Evolutionary conservation across 2,797 vertebrate species (phyloP).

Genomic region (Chanos chanos): DNA sequence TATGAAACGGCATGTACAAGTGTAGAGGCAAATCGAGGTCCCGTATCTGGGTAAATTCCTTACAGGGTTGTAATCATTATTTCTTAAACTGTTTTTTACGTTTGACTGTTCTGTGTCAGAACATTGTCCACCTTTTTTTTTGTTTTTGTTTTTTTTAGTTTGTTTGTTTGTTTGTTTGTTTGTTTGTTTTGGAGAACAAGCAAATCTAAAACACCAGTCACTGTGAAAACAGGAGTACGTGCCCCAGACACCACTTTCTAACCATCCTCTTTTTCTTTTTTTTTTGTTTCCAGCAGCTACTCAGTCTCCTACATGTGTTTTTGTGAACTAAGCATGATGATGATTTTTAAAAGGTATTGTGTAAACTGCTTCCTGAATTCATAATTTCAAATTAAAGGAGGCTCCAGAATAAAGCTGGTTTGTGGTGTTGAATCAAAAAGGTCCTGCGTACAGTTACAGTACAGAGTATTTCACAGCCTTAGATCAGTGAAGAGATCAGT

Average conservation of each 20-base stretch:
- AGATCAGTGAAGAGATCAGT: neutral
- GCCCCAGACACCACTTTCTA: constrained; percentile 31
- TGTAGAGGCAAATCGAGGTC: too few relatives aligned
- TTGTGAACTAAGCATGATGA: constrained; percentile 71
- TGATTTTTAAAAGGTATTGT: constrained; percentile 55
- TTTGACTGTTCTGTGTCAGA: constrained; percentile 71
- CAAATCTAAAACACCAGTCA: constrained; percentile 57
- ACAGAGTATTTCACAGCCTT: constrained; percentile 4
- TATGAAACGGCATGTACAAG: too few relatives aligned
- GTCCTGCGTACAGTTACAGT: constrained; percentile 2
- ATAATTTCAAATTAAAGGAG: constrained; percentile 69
- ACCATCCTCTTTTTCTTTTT: too few relatives aligned
- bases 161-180: constrained; percentile 43
- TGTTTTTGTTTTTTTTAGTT: constrained; percentile 37
- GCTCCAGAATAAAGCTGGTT: constrained; percentile 46
- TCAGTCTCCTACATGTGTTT: constrained; percentile 56
- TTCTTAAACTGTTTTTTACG: constrained; percentile 43
- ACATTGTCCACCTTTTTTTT: constrained; percentile 51
- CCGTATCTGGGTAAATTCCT: constrained; percentile 18
- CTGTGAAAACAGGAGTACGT: constrained; percentile 61
- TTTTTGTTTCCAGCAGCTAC: constrained; percentile 47
- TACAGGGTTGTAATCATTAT: constrained; percentile 37
- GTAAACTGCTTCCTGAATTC: constrained; percentile 65
- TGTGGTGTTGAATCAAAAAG: constrained; percentile 18
- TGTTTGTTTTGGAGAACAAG: constrained; percentile 35